Base-by-base conservation (phyloP, 2,113 vertebrate species). In the Elephantulus edwardii region DNA sequence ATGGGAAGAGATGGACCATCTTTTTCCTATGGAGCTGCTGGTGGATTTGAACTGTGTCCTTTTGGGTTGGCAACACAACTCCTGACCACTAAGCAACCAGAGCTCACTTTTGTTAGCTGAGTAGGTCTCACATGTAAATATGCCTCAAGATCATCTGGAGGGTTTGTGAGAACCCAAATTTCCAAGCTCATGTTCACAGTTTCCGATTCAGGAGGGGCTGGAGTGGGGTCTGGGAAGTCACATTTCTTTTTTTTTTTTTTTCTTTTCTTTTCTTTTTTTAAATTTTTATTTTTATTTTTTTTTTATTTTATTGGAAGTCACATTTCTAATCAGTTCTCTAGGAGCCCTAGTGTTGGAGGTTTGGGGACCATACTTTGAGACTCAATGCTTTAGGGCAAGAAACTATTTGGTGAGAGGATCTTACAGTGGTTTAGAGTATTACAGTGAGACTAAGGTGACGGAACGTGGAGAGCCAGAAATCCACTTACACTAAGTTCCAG, bases 321-420 rank as follows among this genome's bases (percentile, higher is more conserved):
- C 5, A 42, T 90, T 84, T 91, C 81, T 64, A 52, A 50, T 28
- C 52, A 56, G 17, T 54, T 92, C n/a, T 68, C 74, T 86, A 64
- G 42, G 38, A 4, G 3, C 60, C 9, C n/a, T 86, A 58, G n/a
- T 50, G 9, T 4, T 70, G 17, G 35, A 81, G 14, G 13, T 75
- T 87, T 2, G 1, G 42, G 58, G 46, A 30, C 44, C 4, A 56
- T 12, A 79, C 19, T 60, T 42, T 33, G 38, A 87, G 68, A 83
- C 44, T 16, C 28, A 77, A 10, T 83, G 40, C 22, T 77, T 30
- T 28, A 79, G 78, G 71, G 22, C 24, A 66, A 83, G 28, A 75
- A 74, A 60, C 60, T 82, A 64, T 17, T 83, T 54, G 44, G 44
- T 90, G 46, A 30, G 72, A 72, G 56, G 80, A 7, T 54, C 38